phyloP scores from a whole-genome alignment of 2,113 vertebrate genomes.

The Cardinalis cardinalis region DNA sequence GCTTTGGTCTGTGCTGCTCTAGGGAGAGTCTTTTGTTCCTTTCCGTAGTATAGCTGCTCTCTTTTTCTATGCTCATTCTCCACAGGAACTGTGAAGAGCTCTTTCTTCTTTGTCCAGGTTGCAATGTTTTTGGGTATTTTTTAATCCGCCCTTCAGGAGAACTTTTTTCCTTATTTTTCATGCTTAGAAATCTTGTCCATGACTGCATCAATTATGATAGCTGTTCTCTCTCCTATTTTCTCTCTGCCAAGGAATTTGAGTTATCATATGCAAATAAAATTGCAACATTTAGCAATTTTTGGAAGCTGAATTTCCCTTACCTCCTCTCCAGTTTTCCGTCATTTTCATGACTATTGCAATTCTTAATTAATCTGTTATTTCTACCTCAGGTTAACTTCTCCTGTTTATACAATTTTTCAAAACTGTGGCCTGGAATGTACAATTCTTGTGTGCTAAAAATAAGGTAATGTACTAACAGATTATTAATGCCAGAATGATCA shows the following conservation, averaged over 20 bases:
- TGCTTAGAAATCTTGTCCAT: neutral
- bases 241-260: neutral
- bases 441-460: neutral
- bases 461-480: neutral
- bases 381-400: neutral
- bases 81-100: neutral
- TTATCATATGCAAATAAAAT: neutral
- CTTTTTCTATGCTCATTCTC: neutral
- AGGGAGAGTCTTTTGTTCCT: neutral
- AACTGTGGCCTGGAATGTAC: neutral
- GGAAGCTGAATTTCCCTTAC: neutral
- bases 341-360: neutral
- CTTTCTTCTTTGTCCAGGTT: neutral
- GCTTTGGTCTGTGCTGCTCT: neutral
- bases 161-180: neutral
- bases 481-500: neutral
- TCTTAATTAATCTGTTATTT: neutral
- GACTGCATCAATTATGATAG: neutral
- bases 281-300: neutral
- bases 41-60: neutral
- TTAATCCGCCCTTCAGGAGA: neutral
- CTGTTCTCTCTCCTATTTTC: conserved; percentile 3
- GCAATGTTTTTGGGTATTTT: neutral
- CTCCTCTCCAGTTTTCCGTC: neutral
- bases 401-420: neutral